phyloP scores from a whole-genome alignment of 2,888 invertebrate species.

The Caenorhabditis sinica region DNA sequence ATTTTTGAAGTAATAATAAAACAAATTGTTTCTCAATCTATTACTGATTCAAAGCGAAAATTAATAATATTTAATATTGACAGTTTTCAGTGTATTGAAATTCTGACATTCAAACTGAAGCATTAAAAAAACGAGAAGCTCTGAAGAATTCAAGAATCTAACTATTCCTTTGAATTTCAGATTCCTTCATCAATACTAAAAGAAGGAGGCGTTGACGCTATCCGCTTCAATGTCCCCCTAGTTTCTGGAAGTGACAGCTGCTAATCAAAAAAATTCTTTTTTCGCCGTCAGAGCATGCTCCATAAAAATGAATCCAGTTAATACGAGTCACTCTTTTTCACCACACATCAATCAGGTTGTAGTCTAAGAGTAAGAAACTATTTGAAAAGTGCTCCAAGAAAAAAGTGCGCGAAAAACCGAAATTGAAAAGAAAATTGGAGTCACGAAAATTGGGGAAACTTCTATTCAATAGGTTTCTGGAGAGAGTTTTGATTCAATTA shows the following conservation, averaged over 20 bases:
- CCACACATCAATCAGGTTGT: slow-evolving; percentile 25
- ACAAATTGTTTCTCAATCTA: too few relatives aligned
- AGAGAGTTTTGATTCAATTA: slow-evolving; percentile 29
- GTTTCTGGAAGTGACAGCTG: slow-evolving; percentile 55
- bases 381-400: neutral
- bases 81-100: too few relatives aligned
- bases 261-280: slow-evolving; percentile 31
- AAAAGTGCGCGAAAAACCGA: slow-evolving; percentile 12
- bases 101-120: neutral
- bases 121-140: neutral
- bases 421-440: slow-evolving; percentile 19
- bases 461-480: slow-evolving; percentile 23
- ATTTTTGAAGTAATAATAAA: too few relatives aligned
- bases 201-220: slow-evolving; percentile 6
- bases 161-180: slow-evolving; percentile 26
- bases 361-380: neutral
- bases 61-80: too few relatives aligned
- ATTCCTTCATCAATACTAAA: slow-evolving; percentile 46
- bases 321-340: neutral
- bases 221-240: neutral
- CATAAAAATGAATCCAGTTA: slow-evolving; percentile 23
- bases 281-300: neutral
- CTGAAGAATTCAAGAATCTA: neutral
- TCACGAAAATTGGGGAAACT: neutral
- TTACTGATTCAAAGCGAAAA: too few relatives aligned